Conservation (phyloP, 2,113 vertebrate species). For the Lipophrys pholis region DNA sequence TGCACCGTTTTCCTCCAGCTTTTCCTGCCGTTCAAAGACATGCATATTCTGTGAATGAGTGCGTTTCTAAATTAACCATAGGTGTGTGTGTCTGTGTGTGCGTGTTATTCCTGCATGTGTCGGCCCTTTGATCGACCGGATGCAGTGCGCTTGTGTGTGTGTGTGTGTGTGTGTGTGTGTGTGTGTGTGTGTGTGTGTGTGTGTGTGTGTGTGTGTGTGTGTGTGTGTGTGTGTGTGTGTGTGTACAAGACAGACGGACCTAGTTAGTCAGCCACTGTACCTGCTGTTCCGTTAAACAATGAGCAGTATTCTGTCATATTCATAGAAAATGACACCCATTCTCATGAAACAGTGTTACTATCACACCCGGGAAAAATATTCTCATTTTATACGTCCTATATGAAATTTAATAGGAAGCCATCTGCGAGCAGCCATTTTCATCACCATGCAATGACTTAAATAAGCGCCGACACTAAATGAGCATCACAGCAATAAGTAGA, state of each 20-base stretch:
- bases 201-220: neutral
- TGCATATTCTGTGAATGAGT: too few relatives aligned
- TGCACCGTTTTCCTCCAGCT: too few relatives aligned
- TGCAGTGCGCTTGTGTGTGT: too few relatives aligned
- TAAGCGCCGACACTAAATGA: slow-evolving; percentile 48
- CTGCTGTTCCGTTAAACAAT: slow-evolving; percentile 45
- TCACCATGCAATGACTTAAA: slow-evolving; percentile 35
- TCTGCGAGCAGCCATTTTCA: slow-evolving; percentile 46
- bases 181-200: neutral
- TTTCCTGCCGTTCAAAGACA: too few relatives aligned
- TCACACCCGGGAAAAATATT: slow-evolving; percentile 50
- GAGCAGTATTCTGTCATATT: slow-evolving; percentile 36
- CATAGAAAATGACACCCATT: slow-evolving; percentile 42
- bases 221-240: neutral
- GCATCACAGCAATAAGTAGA: slow-evolving; percentile 44
- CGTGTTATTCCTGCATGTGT: too few relatives aligned
- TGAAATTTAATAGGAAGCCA: slow-evolving; percentile 49
- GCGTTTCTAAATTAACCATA: too few relatives aligned
- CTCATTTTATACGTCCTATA: slow-evolving; percentile 50
- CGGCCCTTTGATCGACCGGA: too few relatives aligned
- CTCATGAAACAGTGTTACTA: slow-evolving; percentile 37
- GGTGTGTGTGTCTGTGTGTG: too few relatives aligned
- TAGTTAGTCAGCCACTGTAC: slow-evolving; percentile 32
- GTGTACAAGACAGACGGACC: neutral
- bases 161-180: too few relatives aligned